Evolutionary conservation across 2,113 vertebrate species (phyloP), one percentile per base, ranked within the genome.

Genomic region (Sapajus apella): DNA sequence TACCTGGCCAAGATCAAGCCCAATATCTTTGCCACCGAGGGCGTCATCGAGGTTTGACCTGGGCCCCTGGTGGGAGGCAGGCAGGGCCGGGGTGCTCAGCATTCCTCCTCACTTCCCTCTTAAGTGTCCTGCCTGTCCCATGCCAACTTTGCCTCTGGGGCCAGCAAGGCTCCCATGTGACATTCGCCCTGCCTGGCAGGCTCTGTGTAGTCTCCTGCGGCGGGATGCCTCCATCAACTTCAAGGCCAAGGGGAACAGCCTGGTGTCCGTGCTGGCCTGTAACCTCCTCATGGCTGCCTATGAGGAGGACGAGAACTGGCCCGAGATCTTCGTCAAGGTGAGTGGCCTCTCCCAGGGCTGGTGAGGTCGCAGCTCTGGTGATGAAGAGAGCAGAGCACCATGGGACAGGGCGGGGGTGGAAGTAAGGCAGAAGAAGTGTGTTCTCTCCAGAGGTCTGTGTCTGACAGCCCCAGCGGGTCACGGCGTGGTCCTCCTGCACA

Each of bases 241-340:
- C 97, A 99, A 99, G 98, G 99, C 99, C 82, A 99, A 99, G 98
- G 99, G 99, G 10, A 99, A 99, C 94, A 99, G 99, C 95, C 98
- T 99, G 0, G 99, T 99, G 86, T 99, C 99, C 0, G 99, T 99
- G 91, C 98, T 99, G 87, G 99, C 99, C 32, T 99, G 99, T 94
- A 99, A 99, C 97, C 99, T 99, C 27, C 99, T 99, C 84, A 99
- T 99, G 99, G 99, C 99, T 0, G 99, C 99, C 0, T 99, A 99
- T 0, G 99, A 99, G 95, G 99, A 99, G 85, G 99, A 99, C 0
- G 99, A 99, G 97, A 99, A 99, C 98, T 99, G 99, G 99, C 99
- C 99, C 0, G 99, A 99, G 98, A 99, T 99, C 96, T 99, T 99
- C 94, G 99, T 99, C 35, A 99, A 99, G 99, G 99, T 98, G 89